Evolutionary conservation across 2,113 vertebrate species (phyloP).

Genomic region (Onychostoma macrolepis): DNA sequence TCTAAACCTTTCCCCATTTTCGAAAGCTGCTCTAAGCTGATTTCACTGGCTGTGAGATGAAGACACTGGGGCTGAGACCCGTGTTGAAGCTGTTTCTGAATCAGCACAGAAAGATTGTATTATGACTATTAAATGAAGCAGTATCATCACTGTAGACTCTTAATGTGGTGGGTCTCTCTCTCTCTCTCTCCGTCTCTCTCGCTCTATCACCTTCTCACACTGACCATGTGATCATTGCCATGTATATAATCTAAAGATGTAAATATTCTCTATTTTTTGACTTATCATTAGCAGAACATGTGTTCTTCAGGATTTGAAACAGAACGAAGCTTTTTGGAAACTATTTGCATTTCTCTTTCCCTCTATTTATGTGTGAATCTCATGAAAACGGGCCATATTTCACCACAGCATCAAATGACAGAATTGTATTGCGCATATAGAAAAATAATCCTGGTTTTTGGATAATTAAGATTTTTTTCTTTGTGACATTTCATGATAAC

Average conservation of each 20-base stretch:
- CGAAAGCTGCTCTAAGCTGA: slow-evolving; percentile 1
- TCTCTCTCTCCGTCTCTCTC: slow-evolving; percentile 20
- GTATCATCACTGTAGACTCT: background rate
- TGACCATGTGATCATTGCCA: slow-evolving; percentile 22
- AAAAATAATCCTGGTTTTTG: background rate
- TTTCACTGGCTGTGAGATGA: slow-evolving; percentile 31
- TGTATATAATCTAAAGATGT: slow-evolving; percentile 61
- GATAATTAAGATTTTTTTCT: background rate
- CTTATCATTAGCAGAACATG: slow-evolving; percentile 46
- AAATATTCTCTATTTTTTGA: slow-evolving; percentile 62
- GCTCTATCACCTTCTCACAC: background rate
- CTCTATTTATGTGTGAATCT: slow-evolving; percentile 29
- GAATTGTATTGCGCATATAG: background rate
- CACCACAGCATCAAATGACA: background rate
- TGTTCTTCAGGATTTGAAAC: slow-evolving; percentile 45
- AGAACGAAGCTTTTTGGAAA: slow-evolving; percentile 44
- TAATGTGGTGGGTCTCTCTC: slow-evolving; percentile 18
- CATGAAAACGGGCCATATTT: slow-evolving; percentile 4
- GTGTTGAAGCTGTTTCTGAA: background rate
- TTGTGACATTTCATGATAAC: background rate
- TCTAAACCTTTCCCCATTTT: background rate
- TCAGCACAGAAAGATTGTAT: slow-evolving; percentile 12
- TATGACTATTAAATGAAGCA: background rate
- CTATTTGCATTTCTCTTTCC: slow-evolving; percentile 43
- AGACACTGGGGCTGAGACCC: background rate